Percentiles rank a stretch among this genome's conserved stretches.
These are phyloP conservation scores for Aphidius gifuensis DNA, from an alignment of 1,140 invertebrate genomes.

Conservation along the genomic window DNA sequence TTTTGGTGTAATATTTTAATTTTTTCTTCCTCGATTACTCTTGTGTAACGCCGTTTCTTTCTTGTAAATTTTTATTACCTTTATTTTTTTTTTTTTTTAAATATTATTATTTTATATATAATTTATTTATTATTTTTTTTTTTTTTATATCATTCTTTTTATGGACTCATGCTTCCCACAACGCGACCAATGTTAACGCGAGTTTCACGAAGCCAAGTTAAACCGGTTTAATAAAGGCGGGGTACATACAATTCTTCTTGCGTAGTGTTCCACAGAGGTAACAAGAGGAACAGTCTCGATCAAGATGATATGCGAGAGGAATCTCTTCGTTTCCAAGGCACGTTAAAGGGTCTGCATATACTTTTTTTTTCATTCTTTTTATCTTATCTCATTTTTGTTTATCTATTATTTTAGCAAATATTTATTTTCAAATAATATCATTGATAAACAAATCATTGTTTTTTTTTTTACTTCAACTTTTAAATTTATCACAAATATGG, in stretches of 20 bases:
- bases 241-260: slow-evolving; percentile 28
- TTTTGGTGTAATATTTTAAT: too few relatives aligned
- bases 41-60: too few relatives aligned
- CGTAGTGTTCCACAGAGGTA: slow-evolving; percentile 28
- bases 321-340: slow-evolving; percentile 17
- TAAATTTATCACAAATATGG: too few relatives aligned
- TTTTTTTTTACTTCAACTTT: too few relatives aligned
- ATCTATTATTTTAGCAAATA: neutral
- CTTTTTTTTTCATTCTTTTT: slow-evolving; percentile 8
- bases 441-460: too few relatives aligned
- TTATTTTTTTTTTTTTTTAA: neutral
- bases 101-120: neutral
- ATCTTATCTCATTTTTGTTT: neutral
- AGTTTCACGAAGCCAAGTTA: slow-evolving; percentile 43
- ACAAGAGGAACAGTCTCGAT: slow-evolving; percentile 23
- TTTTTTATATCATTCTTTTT: slow-evolving; percentile 26
- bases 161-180: slow-evolving; percentile 42
- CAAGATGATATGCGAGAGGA: slow-evolving; percentile 26
- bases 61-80: too few relatives aligned
- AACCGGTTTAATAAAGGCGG: slow-evolving; percentile 43
- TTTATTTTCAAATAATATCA: too few relatives aligned
- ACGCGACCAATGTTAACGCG: slow-evolving; percentile 36
- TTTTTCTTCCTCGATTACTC: too few relatives aligned
- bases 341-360: slow-evolving; percentile 9
- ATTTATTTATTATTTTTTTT: neutral